These are phyloP conservation scores for Callocephalon fimbriatum DNA, from an alignment of 2,113 vertebrate genomes.

Conservation along the genomic window DNA sequence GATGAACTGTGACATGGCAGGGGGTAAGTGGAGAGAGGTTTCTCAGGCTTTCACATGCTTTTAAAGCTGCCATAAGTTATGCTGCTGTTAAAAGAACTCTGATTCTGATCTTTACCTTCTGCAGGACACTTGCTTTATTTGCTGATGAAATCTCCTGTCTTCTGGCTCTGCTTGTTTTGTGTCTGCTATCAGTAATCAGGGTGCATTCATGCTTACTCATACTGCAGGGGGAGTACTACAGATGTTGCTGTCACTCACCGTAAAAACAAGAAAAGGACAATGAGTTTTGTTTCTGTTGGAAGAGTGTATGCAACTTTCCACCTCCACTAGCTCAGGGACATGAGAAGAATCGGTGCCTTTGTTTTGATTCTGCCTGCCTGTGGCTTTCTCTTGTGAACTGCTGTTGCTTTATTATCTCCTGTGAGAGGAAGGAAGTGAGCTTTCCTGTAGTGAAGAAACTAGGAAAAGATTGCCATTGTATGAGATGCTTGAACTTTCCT, in stretches of 20 bases:
- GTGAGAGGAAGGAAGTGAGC: not conserved
- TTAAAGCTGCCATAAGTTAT: not conserved
- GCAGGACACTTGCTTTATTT: not conserved
- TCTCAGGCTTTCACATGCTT: not conserved
- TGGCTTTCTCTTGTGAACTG: not conserved
- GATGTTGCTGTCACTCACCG: not conserved
- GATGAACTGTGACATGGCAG: fast-evolving
- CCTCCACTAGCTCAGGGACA: not conserved
- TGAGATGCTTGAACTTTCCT: not conserved
- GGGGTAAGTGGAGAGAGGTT: not conserved
- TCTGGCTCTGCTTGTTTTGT: not conserved
- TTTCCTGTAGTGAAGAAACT: not conserved
- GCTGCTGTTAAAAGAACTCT: not conserved
- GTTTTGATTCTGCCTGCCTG: not conserved
- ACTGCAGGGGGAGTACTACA: not conserved
- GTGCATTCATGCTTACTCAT: not conserved
- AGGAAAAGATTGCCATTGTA: not conserved
- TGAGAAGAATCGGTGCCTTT: not conserved
- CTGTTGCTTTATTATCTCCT: not conserved
- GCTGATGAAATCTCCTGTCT: not conserved
- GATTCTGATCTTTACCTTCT: not conserved
- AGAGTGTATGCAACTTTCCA: not conserved
- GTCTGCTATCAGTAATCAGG: not conserved
- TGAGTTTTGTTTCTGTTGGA: not conserved
- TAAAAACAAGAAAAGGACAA: not conserved